phyloP scores from a whole-genome alignment of 2,888 invertebrate genomes.

The Agriopis aurantiaria region DNA sequence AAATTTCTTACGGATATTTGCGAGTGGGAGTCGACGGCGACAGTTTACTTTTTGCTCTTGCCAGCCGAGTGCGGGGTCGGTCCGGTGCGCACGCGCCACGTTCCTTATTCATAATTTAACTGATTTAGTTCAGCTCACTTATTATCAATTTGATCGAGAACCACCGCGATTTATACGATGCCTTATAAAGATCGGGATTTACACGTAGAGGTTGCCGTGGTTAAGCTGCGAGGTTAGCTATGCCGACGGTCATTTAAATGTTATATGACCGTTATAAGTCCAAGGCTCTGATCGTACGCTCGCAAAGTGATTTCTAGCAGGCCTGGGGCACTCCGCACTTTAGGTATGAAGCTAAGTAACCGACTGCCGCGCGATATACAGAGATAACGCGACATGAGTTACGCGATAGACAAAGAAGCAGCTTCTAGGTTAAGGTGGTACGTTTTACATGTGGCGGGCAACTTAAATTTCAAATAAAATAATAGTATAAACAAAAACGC shows the following conservation, averaged over 20 bases:
- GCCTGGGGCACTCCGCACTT: too few relatives aligned
- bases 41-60: conserved; percentile 18
- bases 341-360: too few relatives aligned
- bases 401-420: too few relatives aligned
- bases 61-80: neutral
- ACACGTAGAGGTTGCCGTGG: neutral
- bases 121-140: conserved; percentile 52
- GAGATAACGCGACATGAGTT: too few relatives aligned
- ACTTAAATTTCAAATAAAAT: too few relatives aligned
- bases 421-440: too few relatives aligned
- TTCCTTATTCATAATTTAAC: conserved; percentile 77
- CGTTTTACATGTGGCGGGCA: too few relatives aligned
- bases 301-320: neutral
- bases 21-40: conserved; percentile 32
- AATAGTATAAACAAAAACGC: too few relatives aligned
- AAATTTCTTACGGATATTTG: conserved; percentile 22
- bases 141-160: conserved; percentile 58
- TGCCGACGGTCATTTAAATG: neutral
- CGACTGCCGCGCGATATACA: too few relatives aligned
- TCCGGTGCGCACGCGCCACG: conserved; percentile 57
- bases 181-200: conserved; percentile 17
- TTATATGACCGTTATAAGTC: neutral
- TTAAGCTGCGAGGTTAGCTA: neutral
- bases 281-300: neutral
- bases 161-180: conserved; percentile 47